A percentile compares a stretch with the other conserved stretches of the same genome.
Conservation (phyloP, 2,888 invertebrate species). For the Synanthedon formicaeformis region DNA sequence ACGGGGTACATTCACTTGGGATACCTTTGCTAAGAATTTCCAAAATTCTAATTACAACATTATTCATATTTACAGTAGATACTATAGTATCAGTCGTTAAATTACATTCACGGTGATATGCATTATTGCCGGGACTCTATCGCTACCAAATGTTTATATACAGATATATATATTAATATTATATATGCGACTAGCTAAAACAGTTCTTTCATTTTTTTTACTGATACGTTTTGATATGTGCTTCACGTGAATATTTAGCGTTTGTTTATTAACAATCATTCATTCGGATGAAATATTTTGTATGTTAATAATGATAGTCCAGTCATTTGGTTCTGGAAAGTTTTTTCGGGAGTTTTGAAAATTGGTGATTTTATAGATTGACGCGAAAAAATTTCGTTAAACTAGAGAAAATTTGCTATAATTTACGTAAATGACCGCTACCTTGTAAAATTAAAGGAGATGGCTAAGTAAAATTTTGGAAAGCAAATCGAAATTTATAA, state of each 20-base stretch:
- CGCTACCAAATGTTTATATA: conserved; percentile 23
- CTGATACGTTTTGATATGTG: background rate
- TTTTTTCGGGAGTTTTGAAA: no score
- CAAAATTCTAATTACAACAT: conserved; percentile 17
- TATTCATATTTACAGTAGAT: conserved; percentile 4
- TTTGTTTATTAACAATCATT: no score
- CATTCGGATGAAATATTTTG: no score
- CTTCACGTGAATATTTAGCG: background rate
- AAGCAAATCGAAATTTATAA: no score
- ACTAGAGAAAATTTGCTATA: no score
- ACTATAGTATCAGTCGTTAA: conserved; percentile 44
- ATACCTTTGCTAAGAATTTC: conserved; percentile 34
- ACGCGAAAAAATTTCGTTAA: no score
- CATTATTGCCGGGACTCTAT: conserved; percentile 63
- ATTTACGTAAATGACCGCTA: no score
- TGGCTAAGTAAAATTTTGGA: no score
- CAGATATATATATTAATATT: conserved; percentile 24
- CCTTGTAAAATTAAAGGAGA: no score
- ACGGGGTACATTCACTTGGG: conserved; percentile 26
- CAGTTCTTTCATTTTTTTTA: conserved; percentile 1
- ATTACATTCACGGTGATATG: conserved; percentile 48
- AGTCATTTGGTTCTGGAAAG: no score
- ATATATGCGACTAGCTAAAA: conserved; percentile 29
- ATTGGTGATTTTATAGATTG: no score
- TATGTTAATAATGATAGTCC: no score